Evolutionary conservation across 2,113 vertebrate species (phyloP), one percentile per base, ranked within the genome.

Genomic region (Maccullochella peelii): DNA sequence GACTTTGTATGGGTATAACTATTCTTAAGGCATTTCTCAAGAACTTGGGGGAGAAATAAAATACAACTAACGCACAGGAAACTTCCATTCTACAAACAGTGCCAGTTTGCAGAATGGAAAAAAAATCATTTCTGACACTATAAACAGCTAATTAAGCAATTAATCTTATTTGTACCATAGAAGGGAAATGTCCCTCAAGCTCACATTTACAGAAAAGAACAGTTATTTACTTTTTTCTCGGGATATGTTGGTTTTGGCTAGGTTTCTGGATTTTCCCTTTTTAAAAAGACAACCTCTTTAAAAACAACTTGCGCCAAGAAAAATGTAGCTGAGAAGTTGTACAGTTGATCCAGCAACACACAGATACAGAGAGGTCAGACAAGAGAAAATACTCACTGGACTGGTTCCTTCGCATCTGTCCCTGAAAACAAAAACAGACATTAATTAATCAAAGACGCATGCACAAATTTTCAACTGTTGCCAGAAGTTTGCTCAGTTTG

Each of bases 371-470:
- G 73, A 81, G 80, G 82, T 85, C 75, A 82, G 74, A 70, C n/a
- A 47, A 8, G 54, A 85, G 73, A 72, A 88, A 94, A 95, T 87
- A 98, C 98, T 99, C 96, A 99, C 98, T 98, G 92, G 98, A 97
- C 73, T 96, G 96, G 95, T 98, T 99, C 92, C 95, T 96, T 93
- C 96, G 97, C 94, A 98, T 97, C 91, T 97, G 97, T 87, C 96
- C 97, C 98, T 99, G 92, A 88, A 96, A 95, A 91, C 69, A 78
- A 90, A 94, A 94, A 87, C 81, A 94, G 73, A 87, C 71, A 94
- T 93, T 91, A 92, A 90, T 92, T 92, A 89, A 85, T 88, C 62
- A 82, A 79, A 86, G 86, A 87, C 52, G 75, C 54, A 69, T 4
- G 61, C 44, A 9, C 33, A 3, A 74, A 65, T 61, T 79, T 52